Percentiles rank a stretch among this genome's conserved stretches.
Conservation (phyloP, 1,140 invertebrate genomes). For the Drosophila sp. region DNA sequence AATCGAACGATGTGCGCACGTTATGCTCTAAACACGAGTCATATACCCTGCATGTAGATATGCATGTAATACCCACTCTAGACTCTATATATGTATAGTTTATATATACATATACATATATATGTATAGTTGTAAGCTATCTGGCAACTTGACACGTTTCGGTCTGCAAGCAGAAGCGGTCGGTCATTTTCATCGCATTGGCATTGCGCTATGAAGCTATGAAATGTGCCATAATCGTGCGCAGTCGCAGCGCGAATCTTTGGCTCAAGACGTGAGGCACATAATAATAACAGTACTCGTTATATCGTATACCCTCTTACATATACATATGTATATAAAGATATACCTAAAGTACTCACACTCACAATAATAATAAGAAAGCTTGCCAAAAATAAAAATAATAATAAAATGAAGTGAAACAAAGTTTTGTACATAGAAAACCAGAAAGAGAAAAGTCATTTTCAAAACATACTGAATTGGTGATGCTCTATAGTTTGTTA, state of each 20-base stretch:
- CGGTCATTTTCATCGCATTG: conserved; percentile 21
- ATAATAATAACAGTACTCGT: conserved; percentile 68
- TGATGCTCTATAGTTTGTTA: not conserved
- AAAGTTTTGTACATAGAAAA: conserved; percentile 31
- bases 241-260: conserved; percentile 77
- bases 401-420: conserved; percentile 40
- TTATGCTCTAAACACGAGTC: conserved; percentile 60
- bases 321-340: conserved; percentile 13
- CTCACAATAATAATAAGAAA: conserved; percentile 68
- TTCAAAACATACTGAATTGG: not conserved
- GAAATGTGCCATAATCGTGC: conserved; percentile 80
- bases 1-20: conserved; percentile 69
- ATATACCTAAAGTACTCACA: conserved; percentile 27
- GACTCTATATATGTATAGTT: not conserved
- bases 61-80: not conserved
- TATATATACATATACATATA: conserved; percentile 16
- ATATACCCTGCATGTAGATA: conserved; percentile 13
- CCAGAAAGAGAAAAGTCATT: not conserved
- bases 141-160: conserved; percentile 79
- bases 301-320: conserved; percentile 40
- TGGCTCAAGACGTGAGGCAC: conserved; percentile 71
- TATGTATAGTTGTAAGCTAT: conserved; percentile 54
- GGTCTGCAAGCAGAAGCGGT: conserved; percentile 55
- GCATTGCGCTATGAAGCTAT: conserved; percentile 36
- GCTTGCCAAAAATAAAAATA: conserved; percentile 46